A percentile compares a stretch with the other conserved stretches of the same genome.
phyloP scores from a whole-genome alignment of 2,113 vertebrate species.

The Fregetta grallaria region DNA sequence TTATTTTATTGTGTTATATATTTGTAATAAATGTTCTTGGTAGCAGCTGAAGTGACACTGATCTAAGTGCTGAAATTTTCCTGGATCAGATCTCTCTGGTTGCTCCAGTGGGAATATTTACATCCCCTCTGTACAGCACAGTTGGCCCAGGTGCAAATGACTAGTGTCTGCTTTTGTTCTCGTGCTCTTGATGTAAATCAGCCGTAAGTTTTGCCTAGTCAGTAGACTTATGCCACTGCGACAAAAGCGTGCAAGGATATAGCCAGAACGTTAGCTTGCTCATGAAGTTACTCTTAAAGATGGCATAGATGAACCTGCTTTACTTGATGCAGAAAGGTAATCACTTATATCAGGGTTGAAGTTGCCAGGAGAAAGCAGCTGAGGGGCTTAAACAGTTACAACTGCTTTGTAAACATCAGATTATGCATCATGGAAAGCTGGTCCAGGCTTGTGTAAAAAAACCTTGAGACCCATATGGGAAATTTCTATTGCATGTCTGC shows the following conservation, averaged over 20 bases:
- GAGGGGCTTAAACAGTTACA: background rate
- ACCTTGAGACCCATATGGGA: background rate
- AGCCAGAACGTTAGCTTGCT: background rate
- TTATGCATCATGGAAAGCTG: background rate
- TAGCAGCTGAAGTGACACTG: background rate
- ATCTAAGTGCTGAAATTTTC: background rate
- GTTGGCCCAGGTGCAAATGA: background rate
- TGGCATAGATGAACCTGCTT: background rate
- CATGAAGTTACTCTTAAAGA: background rate
- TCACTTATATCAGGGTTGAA: fast-evolving
- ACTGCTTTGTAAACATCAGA: background rate
- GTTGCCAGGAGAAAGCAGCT: background rate
- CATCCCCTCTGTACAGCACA: background rate
- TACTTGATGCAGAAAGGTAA: background rate
- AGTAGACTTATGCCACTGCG: background rate
- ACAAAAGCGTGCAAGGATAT: background rate
- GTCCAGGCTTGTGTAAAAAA: background rate
- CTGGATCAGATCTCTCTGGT: background rate
- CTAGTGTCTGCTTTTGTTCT: background rate
- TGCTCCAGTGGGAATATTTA: background rate
- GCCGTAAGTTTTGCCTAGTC: background rate
- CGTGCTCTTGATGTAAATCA: background rate
- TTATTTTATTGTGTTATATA: background rate
- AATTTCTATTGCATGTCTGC: background rate
- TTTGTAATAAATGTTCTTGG: background rate